phyloP scores from a whole-genome alignment of 2,888 invertebrate genomes.

The Andrena flavipes region DNA sequence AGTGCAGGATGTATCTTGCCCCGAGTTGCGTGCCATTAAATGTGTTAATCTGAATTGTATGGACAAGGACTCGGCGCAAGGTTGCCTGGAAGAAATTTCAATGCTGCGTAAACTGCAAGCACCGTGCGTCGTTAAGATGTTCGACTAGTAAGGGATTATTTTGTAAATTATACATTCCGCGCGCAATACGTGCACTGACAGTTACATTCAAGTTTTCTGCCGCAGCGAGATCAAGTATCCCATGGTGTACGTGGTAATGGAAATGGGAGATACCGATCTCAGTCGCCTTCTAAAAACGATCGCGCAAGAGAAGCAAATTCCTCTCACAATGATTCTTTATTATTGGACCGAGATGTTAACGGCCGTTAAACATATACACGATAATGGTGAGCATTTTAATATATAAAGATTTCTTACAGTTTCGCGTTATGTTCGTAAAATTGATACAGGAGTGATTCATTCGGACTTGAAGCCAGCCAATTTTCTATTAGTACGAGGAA shows the following conservation, averaged over 20 bases:
- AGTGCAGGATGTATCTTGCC: constrained; percentile 88
- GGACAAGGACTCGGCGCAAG: constrained; percentile 90
- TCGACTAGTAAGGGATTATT: constrained; percentile 91
- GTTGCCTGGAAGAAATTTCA: constrained; percentile 95
- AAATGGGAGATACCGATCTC: constrained; percentile 96
- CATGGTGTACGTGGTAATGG: constrained; percentile 93
- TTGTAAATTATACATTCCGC: constrained; percentile 1
- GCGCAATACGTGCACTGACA: background rate
- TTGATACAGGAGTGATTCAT: constrained; percentile 93
- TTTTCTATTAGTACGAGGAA: constrained; percentile 94
- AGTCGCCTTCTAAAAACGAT: constrained; percentile 89
- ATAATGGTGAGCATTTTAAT: constrained; percentile 88
- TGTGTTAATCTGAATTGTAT: constrained; percentile 91
- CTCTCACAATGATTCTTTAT: constrained; percentile 92
- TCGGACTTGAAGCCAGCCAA: constrained; percentile 99
- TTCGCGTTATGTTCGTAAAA: background rate
- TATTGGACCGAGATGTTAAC: constrained; percentile 98
- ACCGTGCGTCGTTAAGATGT: constrained; percentile 93
- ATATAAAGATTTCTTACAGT: constrained; percentile 24
- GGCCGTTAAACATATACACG: constrained; percentile 96
- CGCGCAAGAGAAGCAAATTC: constrained; percentile 85
- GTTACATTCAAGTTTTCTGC: constrained; percentile 68
- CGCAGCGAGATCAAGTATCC: constrained; percentile 88
- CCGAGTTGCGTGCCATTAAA: constrained; percentile 91
- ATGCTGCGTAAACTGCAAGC: constrained; percentile 93